Percentiles rank a stretch among this genome's conserved stretches.
phyloP scores from a whole-genome alignment of 2,113 vertebrate species.

The Rallus limicola region DNA sequence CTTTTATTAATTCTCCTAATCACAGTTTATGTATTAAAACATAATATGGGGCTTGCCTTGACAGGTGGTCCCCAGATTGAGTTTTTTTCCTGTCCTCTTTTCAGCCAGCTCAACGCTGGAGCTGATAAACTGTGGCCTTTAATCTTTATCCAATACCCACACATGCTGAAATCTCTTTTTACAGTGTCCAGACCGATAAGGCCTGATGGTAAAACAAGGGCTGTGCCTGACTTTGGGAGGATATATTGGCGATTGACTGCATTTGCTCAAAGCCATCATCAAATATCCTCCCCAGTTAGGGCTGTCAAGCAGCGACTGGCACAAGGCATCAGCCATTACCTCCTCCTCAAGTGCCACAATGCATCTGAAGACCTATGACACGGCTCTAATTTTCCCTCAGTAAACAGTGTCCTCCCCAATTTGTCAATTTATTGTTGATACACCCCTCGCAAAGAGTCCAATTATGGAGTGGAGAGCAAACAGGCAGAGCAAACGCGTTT shows the following conservation, averaged over 20 bases:
- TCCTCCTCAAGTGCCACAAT: not conserved
- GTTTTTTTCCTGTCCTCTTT: not conserved
- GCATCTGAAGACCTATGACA: not conserved
- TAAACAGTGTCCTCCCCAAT: not conserved
- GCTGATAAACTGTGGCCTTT: not conserved
- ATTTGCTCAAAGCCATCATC: not conserved
- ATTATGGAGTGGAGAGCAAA: not conserved
- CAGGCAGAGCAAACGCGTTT: not conserved
- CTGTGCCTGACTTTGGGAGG: not conserved
- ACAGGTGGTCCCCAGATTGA: too few species aligned
- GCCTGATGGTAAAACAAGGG: not conserved
- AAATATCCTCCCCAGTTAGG: not conserved
- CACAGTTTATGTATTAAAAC: not conserved
- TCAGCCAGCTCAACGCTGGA: fast-evolving
- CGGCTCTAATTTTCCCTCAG: not conserved
- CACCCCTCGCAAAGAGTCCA: not conserved
- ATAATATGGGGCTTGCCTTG: not conserved
- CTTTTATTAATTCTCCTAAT: not conserved
- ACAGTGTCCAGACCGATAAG: not conserved
- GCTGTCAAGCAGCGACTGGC: fast-evolving
- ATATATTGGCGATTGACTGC: not conserved
- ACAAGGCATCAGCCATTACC: not conserved
- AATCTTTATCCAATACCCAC: not conserved
- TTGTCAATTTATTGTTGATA: not conserved
- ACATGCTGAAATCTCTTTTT: not conserved